phyloP scores from a whole-genome alignment of 2,888 invertebrate species.

The Petrolisthes manimaculis region DNA sequence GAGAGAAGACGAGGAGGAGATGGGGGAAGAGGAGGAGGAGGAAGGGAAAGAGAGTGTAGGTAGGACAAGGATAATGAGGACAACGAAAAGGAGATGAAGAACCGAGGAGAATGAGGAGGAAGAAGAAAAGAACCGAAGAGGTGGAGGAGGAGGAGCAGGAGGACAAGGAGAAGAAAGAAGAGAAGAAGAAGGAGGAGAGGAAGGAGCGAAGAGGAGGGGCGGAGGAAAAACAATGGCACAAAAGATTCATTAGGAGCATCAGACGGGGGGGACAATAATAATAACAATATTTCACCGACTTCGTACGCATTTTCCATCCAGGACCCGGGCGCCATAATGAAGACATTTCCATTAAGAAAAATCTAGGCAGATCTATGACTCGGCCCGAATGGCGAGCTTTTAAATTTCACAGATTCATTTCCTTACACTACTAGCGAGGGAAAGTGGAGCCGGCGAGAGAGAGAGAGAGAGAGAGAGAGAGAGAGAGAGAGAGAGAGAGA shows the following conservation, averaged over 20 bases:
- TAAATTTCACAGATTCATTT: slow-evolving; percentile 60
- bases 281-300: slow-evolving; percentile 48
- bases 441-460: no score
- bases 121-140: background rate
- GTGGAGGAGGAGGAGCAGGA: background rate
- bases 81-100: background rate
- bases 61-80: background rate
- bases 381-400: slow-evolving; percentile 43
- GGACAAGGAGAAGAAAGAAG: background rate
- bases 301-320: slow-evolving; percentile 51
- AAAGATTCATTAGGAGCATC: slow-evolving; percentile 51
- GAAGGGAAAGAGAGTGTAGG: background rate
- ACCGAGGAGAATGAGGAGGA: background rate
- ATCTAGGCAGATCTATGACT: slow-evolving; percentile 57
- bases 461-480: no score
- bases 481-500: no score
- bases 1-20: background rate
- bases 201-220: background rate
- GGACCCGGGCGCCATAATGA: slow-evolving; percentile 45
- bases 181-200: background rate
- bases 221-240: slow-evolving; percentile 13
- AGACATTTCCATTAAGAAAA: slow-evolving; percentile 61
- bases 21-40: background rate
- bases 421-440: slow-evolving; percentile 49
- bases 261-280: slow-evolving; percentile 51